A percentile compares a stretch with the other conserved stretches of the same genome.
phyloP scores from a whole-genome alignment of 2,113 vertebrate genomes.

The Marmota monax region DNA sequence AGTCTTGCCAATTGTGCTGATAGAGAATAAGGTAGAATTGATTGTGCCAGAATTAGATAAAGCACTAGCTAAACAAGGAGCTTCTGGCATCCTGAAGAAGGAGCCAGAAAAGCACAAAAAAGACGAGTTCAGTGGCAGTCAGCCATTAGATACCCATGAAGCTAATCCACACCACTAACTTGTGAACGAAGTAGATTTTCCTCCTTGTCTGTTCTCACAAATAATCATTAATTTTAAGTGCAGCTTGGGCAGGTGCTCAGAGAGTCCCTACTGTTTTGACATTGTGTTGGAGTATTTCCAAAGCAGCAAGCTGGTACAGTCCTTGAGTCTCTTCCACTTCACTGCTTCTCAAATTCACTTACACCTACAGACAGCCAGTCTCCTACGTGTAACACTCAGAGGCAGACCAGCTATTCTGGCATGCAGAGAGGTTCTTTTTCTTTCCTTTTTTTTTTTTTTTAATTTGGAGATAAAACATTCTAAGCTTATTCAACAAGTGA shows the following conservation, averaged over 20 bases:
- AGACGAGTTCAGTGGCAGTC: slow-evolving; percentile 75
- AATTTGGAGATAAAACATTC: slow-evolving; percentile 26
- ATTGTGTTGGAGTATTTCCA: slow-evolving; percentile 75
- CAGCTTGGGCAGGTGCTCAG: slow-evolving; percentile 72
- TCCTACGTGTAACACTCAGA: slow-evolving; percentile 55
- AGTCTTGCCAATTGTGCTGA: slow-evolving; percentile 54
- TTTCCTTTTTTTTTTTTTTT: slow-evolving; percentile 43
- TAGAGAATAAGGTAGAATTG: slow-evolving; percentile 63
- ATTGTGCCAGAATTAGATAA: slow-evolving; percentile 78
- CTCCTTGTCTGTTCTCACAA: slow-evolving; percentile 77
- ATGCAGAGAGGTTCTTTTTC: slow-evolving; percentile 45
- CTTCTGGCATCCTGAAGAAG: slow-evolving; percentile 56
- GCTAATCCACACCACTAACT: slow-evolving; percentile 73
- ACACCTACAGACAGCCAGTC: slow-evolving; percentile 54
- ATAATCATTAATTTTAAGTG: slow-evolving; percentile 81
- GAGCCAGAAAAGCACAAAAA: slow-evolving; percentile 76
- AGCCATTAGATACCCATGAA: slow-evolving; percentile 71
- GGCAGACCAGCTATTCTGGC: not conserved
- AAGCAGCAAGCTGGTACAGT: slow-evolving; percentile 70
- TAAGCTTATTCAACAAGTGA: slow-evolving; percentile 44
- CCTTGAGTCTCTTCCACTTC: slow-evolving; percentile 68
- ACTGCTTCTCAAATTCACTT: slow-evolving; percentile 75
- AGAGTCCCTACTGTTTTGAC: slow-evolving; percentile 78
- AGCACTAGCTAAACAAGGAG: slow-evolving; percentile 78
- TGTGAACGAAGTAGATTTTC: slow-evolving; percentile 72